Evolutionary conservation across 1,140 invertebrate species (phyloP), one percentile per base, ranked within the genome.

Genomic region (Dendroctonus ponderosae): DNA sequence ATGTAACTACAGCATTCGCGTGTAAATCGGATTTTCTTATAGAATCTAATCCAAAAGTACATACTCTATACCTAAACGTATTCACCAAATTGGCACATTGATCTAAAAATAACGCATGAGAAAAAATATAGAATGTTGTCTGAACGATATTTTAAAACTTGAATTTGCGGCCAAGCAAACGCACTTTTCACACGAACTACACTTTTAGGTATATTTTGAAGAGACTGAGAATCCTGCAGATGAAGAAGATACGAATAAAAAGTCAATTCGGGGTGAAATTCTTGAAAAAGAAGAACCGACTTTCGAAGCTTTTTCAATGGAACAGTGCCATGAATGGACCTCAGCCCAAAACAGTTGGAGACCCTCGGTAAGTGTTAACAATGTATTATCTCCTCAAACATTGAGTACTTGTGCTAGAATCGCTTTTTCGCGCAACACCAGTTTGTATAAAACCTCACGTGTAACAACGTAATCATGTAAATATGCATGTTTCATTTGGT

Each of bases 241-340:
- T 68, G 67, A 68, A 70, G 26, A 49, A 61, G 8, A 54, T 63
- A 7, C 53, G 57, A 9, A 43, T 54, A 0, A 66, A 64, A 37
- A 46, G 57, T 5, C 66, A 50, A 40, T 54, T 68, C 12, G 66
- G 61, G n/a, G 54, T 50, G 15, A 57, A 66, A 12, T 14, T 62
- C 42, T 6, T 67, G 41, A 66, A 56, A 6, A 65, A 70, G 49
- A 26, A 58, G 54, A 61, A 66, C 41, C 61, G 57, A 39, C 15
- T 70, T 26, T 51, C 51, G 5, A 66, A 66, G 59, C 49, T 72
- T 5, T 53, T 70, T n/a, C 65, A 65, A 14, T 63, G 53, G 62
- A 68, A 54, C n/a, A 41, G 14, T 9, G 37, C 5, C n/a, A 44
- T 12, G 40, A 46, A 41, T 26, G 50, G 38, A 56, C 11, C 37